These are phyloP conservation scores for Onychomys leucogaster DNA, from an alignment of 2,797 vertebrate genomes.

Conservation along the genomic window DNA sequence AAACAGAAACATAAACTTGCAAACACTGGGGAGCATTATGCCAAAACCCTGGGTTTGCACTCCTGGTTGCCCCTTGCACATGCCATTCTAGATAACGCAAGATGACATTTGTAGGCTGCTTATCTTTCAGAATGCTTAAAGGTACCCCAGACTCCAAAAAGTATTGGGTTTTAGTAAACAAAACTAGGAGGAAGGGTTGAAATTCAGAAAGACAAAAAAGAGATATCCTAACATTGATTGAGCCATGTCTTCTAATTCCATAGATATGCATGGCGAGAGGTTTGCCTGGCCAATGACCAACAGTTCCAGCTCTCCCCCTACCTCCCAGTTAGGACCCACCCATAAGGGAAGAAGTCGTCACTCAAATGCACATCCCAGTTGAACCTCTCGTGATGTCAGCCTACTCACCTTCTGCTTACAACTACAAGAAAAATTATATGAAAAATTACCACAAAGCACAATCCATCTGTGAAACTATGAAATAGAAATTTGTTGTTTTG, in stretches of 20 bases:
- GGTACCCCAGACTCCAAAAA: not conserved
- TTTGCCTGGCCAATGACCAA: not conserved
- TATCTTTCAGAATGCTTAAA: not conserved
- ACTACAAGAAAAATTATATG: not conserved
- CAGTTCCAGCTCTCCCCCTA: not conserved
- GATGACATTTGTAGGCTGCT: not conserved
- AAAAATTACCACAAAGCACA: not conserved
- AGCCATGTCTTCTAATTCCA: not conserved
- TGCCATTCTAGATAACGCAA: not conserved
- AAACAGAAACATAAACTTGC: slow-evolving; percentile 47
- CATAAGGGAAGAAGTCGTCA: not conserved
- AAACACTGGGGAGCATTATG: not conserved
- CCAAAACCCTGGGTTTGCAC: not conserved
- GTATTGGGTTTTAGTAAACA: not conserved
- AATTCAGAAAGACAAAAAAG: not conserved
- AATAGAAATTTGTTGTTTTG: not conserved
- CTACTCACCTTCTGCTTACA: not conserved
- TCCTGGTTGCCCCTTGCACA: not conserved
- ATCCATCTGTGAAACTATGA: not conserved
- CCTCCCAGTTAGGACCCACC: not conserved
- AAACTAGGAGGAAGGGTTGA: not conserved
- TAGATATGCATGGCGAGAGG: not conserved
- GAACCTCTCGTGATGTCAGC: not conserved
- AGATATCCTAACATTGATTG: not conserved
- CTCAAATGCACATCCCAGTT: not conserved